Percentiles rank a stretch among this genome's conserved stretches.
Evolutionary conservation across 2,113 vertebrate genomes (phyloP).

Genomic region (Lepus americanus): DNA sequence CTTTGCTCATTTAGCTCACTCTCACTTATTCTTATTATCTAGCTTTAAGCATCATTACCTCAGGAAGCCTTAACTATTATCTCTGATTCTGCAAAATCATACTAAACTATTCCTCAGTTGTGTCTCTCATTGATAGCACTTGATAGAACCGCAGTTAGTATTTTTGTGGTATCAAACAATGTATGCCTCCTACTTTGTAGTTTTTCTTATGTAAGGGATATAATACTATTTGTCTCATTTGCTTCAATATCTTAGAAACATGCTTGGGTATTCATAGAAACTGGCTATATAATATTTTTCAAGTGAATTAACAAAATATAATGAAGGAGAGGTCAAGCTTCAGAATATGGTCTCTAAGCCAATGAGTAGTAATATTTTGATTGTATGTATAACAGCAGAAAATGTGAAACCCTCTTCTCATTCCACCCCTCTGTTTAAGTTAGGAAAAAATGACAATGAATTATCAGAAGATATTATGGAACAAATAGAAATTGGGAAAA

Average conservation of each 20-base stretch:
- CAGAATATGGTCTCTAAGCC: background rate
- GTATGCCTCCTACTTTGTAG: background rate
- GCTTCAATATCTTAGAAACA: background rate
- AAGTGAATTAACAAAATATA: constrained; percentile 1
- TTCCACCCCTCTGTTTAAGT: background rate
- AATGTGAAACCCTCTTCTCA: background rate
- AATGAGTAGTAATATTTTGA: background rate
- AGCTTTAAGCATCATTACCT: background rate
- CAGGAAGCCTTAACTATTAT: background rate
- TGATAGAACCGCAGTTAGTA: background rate
- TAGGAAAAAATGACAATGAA: background rate
- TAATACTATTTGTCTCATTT: background rate
- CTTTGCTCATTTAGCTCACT: background rate
- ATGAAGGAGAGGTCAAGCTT: background rate
- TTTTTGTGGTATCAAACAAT: constrained; percentile 20
- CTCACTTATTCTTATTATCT: background rate
- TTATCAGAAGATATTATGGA: background rate
- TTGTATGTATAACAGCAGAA: background rate
- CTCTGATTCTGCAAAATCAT: background rate
- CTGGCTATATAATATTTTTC: constrained; percentile 14
- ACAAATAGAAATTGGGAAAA: background rate
- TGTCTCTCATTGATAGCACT: background rate
- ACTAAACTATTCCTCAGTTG: background rate
- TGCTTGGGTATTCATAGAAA: background rate
- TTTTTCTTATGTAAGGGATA: background rate